phyloP scores from a whole-genome alignment of 2,113 vertebrate genomes.

The Channa maculata region DNA sequence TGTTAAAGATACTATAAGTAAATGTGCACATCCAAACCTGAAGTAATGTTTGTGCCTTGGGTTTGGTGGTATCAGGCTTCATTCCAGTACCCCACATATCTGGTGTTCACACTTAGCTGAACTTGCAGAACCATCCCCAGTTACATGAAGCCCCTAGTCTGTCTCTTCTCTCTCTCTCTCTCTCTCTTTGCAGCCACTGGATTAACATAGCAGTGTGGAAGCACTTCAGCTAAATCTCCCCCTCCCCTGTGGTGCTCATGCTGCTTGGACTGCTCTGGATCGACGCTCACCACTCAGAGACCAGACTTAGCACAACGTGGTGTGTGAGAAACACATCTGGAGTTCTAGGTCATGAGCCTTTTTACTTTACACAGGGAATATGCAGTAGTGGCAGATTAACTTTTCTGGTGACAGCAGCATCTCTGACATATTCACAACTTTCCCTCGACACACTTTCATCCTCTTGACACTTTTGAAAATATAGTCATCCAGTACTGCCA shows the following conservation, averaged over 20 bases:
- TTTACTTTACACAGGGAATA: conserved; percentile 10
- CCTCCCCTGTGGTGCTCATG: conserved; percentile 57
- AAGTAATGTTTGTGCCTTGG: conserved; percentile 6
- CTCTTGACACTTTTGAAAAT: conserved; percentile 8
- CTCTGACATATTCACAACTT: conserved; percentile 35
- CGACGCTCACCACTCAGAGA: conserved; percentile 57
- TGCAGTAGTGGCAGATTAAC: conserved; percentile 39
- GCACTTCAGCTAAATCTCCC: conserved; percentile 69
- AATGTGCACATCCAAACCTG: not conserved
- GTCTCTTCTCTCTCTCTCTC: conserved; percentile 23
- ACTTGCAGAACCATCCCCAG: conserved; percentile 43
- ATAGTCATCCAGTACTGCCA: not conserved
- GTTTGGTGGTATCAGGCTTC: conserved; percentile 36
- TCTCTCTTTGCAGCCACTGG: conserved; percentile 52
- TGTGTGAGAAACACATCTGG: conserved; percentile 59
- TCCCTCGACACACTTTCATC: not conserved
- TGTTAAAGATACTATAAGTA: not conserved
- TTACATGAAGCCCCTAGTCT: conserved; percentile 43
- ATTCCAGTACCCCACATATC: conserved; percentile 42
- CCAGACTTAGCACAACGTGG: conserved; percentile 56
- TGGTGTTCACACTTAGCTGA: conserved; percentile 64
- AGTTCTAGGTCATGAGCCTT: conserved; percentile 48
- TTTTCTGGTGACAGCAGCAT: conserved; percentile 14
- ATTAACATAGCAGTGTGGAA: conserved; percentile 71
- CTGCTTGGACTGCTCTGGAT: conserved; percentile 59